Evolutionary conservation across 2,113 vertebrate genomes (phyloP), one percentile per base, ranked within the genome.

Genomic region (Lamprotornis superbus): DNA sequence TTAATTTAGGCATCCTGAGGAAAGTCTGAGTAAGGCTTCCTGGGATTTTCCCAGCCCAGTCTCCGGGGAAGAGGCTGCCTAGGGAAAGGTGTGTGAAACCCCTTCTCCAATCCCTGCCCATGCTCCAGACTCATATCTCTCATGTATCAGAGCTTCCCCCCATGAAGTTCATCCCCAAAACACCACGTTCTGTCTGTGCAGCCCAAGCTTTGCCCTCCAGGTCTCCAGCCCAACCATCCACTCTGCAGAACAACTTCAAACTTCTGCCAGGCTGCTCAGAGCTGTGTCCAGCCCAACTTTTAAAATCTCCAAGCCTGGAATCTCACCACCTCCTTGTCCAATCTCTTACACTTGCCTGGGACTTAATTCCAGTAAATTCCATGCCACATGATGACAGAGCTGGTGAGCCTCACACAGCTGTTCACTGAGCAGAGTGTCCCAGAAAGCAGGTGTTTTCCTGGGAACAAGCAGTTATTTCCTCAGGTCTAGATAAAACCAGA

Each of bases 1-100:
- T 60, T 79, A 49, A 55, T 90, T 90, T 77, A 42, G 42, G 59
- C 75, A 81, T 90, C 10, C 76, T 42, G 55, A 80, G 42, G 30
- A 87, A 81, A 77, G 21, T 35, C 71, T 96, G 88, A 77, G 67
- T 92, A 94, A 77, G 31, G 19, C 42, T 88, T 67, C 12, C 28
- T 2, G 23, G 82, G 83, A 23, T 90, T 96, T 95, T 78, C 75
- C 65, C 82, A 87, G 59, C 53, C n/a, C 64, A 33, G 49, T 33
- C 31, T 24, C 22, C 53, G 37, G 79, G 7, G 19, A 82, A 87
- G 52, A 68, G 16, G 3, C 3, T 76, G 75, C 27, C 40, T 68
- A 53, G 33, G 31, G 44, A 73, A 69, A 86, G 25, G 50, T 24
- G 40, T 4, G 22, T 49, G 46, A 46, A 94, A 90, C 35, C 33